phyloP scores from a whole-genome alignment of 2,797 vertebrate genomes.

The Rhyacichthys aspro region DNA sequence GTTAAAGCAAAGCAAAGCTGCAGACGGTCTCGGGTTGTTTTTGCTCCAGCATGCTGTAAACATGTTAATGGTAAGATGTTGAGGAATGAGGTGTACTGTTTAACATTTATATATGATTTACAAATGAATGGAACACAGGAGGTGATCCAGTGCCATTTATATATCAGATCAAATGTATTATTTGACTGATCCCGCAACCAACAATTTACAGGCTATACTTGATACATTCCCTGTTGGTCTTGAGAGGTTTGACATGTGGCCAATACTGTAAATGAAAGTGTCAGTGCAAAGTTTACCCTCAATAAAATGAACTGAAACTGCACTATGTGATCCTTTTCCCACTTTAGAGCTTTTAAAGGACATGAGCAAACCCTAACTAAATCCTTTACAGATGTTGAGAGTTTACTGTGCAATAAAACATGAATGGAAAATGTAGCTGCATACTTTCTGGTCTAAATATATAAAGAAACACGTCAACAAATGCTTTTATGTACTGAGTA shows the following conservation, averaged over 20 bases:
- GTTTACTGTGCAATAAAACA: background rate
- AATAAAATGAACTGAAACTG: constrained; percentile 74
- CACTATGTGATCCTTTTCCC: constrained; percentile 12
- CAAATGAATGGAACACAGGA: constrained; percentile 15
- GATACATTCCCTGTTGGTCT: constrained; percentile 76
- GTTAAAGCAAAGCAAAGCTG: background rate
- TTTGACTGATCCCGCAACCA: constrained; percentile 44
- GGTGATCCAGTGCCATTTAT: constrained; percentile 49
- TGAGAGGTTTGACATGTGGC: constrained; percentile 69
- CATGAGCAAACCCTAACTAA: too few relatives aligned
- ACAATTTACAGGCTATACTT: constrained; percentile 68
- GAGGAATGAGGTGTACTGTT: constrained; percentile 26
- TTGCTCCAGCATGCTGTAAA: constrained; percentile 50
- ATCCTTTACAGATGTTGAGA: background rate
- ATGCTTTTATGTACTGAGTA: too few relatives aligned
- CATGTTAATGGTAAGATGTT: constrained; percentile 17
- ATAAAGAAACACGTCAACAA: too few relatives aligned
- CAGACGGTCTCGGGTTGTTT: constrained; percentile 37
- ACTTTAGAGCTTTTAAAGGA: background rate
- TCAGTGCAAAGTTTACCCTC: constrained; percentile 77
- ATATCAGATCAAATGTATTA: constrained; percentile 45
- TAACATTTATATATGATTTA: too few relatives aligned
- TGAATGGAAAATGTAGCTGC: too few relatives aligned
- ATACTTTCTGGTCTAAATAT: too few relatives aligned
- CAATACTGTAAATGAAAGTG: constrained; percentile 74